Percentiles rank a stretch among this genome's conserved stretches.
These are phyloP conservation scores for Oncorhynchus gorbuscha DNA, from an alignment of 2,113 vertebrate genomes.

Conservation along the genomic window DNA sequence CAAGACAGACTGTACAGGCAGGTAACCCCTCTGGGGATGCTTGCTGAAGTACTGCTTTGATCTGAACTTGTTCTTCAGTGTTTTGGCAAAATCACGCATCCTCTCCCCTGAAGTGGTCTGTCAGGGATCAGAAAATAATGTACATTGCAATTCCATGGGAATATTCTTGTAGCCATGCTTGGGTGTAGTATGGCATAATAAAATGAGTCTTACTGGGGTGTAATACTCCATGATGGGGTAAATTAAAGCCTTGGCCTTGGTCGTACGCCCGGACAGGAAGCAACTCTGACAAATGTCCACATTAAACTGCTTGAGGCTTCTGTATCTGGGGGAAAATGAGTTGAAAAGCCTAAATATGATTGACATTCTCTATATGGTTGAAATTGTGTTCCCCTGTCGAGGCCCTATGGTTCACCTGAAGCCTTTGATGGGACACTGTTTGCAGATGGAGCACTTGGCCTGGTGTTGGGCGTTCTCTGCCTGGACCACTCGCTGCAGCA, in stretches of 20 bases:
- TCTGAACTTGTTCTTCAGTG: conserved; percentile 84
- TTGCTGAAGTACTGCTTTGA: no score
- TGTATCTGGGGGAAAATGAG: conserved; percentile 68
- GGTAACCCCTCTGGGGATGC: no score
- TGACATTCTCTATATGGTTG: no score
- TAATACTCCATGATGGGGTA: conserved; percentile 78
- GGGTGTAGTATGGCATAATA: no score
- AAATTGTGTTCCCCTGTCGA: neutral
- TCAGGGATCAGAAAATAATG: neutral
- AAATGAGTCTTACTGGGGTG: no score
- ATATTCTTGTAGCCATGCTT: no score
- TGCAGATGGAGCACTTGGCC: conserved; percentile 82
- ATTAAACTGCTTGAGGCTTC: conserved; percentile 85
- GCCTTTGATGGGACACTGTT: conserved; percentile 83
- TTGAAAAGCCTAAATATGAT: neutral
- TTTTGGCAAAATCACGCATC: conserved; percentile 84
- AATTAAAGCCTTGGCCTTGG: conserved; percentile 83
- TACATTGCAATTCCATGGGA: neutral
- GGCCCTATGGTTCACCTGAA: conserved; percentile 72
- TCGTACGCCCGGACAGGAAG: conserved; percentile 80
- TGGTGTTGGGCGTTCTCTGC: conserved; percentile 83
- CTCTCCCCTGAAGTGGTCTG: conserved; percentile 87
- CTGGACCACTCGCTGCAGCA: conserved; percentile 78
- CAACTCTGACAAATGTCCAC: conserved; percentile 69
- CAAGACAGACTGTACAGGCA: conserved; percentile 74